Conservation (phyloP, 2,797 vertebrate genomes). For the Enteromius fasciolatus region DNA sequence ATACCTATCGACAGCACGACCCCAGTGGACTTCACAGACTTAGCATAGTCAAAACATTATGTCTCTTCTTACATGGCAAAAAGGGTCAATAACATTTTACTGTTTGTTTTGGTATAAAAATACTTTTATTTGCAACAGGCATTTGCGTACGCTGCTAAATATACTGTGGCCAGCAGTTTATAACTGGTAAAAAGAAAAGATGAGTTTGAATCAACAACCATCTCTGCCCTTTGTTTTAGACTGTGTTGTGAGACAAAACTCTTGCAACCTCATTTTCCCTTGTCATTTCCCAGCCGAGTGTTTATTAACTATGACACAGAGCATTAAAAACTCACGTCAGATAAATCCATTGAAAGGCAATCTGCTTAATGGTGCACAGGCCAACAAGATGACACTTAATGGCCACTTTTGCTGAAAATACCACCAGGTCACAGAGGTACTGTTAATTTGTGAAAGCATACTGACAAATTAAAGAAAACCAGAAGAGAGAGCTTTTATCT, state of each 20-base stretch:
- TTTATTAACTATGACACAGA: constrained; percentile 42
- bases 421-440: constrained; percentile 10
- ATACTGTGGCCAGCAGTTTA: background rate
- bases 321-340: constrained; percentile 40
- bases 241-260: constrained; percentile 15
- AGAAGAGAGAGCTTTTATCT: constrained; percentile 12
- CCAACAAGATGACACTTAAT: constrained; percentile 40
- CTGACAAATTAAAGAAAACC: constrained; percentile 24
- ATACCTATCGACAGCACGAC: constrained; percentile 39
- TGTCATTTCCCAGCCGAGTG: constrained; percentile 26
- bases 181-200: background rate
- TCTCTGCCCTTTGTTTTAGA: constrained; percentile 21
- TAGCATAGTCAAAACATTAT: background rate
- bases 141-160: background rate
- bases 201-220: background rate
- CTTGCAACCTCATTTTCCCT: constrained; percentile 14
- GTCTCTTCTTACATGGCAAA: background rate
- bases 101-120: background rate
- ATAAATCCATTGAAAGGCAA: constrained; percentile 33
- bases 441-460: constrained; percentile 18
- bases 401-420: constrained; percentile 34
- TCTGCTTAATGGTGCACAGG: constrained; percentile 22
- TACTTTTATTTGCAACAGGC: background rate
- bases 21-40: constrained; percentile 26
- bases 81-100: background rate